These are phyloP conservation scores for Oncorhynchus keta DNA, from an alignment of 2,113 vertebrate species.

Conservation along the genomic window DNA sequence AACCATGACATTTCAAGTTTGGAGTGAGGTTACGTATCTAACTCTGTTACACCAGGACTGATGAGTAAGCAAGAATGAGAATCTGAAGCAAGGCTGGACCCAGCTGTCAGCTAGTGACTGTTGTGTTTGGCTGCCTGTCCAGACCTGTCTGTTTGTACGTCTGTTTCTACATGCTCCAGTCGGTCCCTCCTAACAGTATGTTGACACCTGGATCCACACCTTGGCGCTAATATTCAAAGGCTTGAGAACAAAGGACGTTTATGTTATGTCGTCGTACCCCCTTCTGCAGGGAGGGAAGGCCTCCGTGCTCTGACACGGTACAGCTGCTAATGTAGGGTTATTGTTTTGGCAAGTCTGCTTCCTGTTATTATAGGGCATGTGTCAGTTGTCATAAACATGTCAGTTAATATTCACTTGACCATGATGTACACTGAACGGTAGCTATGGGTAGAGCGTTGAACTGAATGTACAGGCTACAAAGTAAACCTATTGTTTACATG, in stretches of 20 bases:
- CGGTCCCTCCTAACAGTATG: constrained; percentile 11
- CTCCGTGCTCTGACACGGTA: no score
- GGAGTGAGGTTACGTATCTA: no score
- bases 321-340: not conserved
- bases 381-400: no score
- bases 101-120: not conserved
- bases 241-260: not conserved
- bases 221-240: not conserved
- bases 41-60: no score
- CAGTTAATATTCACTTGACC: no score
- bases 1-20: no score
- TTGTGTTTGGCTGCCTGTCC: not conserved
- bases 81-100: not conserved
- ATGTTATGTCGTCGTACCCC: not conserved
- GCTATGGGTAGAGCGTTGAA: no score
- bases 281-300: no score
- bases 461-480: no score
- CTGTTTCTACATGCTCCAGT: not conserved
- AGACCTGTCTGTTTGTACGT: not conserved
- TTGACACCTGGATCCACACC: constrained; percentile 23
- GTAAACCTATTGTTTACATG: no score
- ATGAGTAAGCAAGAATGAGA: no score
- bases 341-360: not conserved
- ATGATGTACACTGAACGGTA: no score
- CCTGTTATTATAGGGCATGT: not conserved